A percentile compares a stretch with the other conserved stretches of the same genome.
phyloP scores from a whole-genome alignment of 2,797 vertebrate species.

The Chloroceryle amazona region DNA sequence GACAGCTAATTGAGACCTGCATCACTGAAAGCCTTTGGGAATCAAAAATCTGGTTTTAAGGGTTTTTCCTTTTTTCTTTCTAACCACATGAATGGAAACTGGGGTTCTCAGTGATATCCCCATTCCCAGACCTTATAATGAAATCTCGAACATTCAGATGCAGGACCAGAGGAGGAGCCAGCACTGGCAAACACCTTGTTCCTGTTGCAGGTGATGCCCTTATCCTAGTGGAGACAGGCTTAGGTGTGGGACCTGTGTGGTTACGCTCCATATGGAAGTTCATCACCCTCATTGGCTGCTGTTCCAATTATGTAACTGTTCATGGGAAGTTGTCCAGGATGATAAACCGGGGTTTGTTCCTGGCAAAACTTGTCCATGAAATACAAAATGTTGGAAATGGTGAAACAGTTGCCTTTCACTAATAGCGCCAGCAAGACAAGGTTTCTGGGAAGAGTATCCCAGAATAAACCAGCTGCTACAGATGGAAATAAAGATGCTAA shows the following conservation, averaged over 20 bases:
- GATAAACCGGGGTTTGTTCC: not conserved
- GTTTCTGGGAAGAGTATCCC: not conserved
- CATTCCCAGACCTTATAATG: not conserved
- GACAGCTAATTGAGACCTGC: not conserved
- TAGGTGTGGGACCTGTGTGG: not conserved
- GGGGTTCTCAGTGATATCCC: not conserved
- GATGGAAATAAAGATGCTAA: not conserved
- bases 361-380: not conserved
- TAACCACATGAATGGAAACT: not conserved
- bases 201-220: not conserved
- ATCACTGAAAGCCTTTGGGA: not conserved
- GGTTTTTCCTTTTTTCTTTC: not conserved
- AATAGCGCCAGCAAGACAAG: not conserved
- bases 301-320: not conserved
- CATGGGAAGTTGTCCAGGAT: not conserved
- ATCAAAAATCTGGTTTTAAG: not conserved
- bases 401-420: not conserved
- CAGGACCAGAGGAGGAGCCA: not conserved
- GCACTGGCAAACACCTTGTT: not conserved
- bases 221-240: not conserved
- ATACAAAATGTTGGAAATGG: not conserved
- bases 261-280: not conserved
- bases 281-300: fast-evolving
- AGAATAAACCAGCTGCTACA: not conserved
- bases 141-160: fast-evolving